Evolutionary conservation across 2,888 invertebrate species (phyloP).

Genomic region (Amitus sp.): DNA sequence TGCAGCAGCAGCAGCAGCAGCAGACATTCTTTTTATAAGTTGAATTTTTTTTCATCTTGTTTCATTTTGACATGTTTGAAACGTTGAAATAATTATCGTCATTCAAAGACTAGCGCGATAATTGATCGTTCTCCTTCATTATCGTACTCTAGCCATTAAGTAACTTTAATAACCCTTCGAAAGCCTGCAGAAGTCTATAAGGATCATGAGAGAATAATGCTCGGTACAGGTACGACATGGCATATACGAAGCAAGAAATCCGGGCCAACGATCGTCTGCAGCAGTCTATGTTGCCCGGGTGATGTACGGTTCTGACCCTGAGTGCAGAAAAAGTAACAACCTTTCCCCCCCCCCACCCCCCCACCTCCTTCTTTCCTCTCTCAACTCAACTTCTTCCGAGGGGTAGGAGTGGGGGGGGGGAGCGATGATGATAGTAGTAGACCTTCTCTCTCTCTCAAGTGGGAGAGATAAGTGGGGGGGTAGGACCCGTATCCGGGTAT

Average conservation of each 20-base stretch:
- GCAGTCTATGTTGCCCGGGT: slow-evolving; percentile 54
- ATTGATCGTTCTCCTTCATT: slow-evolving; percentile 1
- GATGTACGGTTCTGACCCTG: slow-evolving; percentile 63
- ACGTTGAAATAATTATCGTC: too few species aligned
- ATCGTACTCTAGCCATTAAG: slow-evolving; percentile 17
- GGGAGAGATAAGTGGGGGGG: too few species aligned
- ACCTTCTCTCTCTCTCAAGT: too few species aligned
- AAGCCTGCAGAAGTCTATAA: too few species aligned
- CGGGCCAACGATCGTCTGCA: slow-evolving; percentile 52
- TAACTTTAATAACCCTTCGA: slow-evolving; percentile 22
- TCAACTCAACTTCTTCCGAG: too few species aligned
- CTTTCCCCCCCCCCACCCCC: slow-evolving; percentile 30
- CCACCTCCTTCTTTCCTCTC: slow-evolving; percentile 26
- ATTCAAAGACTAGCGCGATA: slow-evolving; percentile 2
- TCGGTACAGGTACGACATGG: slow-evolving; percentile 22
- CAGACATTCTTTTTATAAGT: too few species aligned
- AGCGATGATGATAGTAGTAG: too few species aligned
- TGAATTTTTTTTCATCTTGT: too few species aligned
- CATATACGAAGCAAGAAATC: slow-evolving; percentile 47
- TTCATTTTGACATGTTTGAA: too few species aligned
- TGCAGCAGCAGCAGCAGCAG: too few species aligned
- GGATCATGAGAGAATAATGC: slow-evolving; percentile 36
- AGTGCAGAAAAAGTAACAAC: slow-evolving; percentile 52
- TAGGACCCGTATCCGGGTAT: slow-evolving; percentile 58
- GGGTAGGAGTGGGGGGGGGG: too few species aligned